Conservation (phyloP, 2,797 vertebrate genomes). For the Bradypodion pumilum region DNA sequence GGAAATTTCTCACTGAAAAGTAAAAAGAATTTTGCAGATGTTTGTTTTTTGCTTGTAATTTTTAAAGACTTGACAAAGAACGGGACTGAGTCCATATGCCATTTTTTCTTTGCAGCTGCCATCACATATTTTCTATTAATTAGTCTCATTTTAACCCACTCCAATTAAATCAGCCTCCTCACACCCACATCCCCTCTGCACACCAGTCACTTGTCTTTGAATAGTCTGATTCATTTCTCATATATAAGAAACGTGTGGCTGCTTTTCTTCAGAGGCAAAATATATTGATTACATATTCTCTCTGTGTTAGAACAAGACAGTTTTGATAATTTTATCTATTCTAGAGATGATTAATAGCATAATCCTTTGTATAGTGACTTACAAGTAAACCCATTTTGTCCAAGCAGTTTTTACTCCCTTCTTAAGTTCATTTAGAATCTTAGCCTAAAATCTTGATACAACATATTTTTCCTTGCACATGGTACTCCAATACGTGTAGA, state of each 20-base stretch:
- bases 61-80: conserved; percentile 25
- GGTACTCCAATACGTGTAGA: too few species aligned
- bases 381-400: too few species aligned
- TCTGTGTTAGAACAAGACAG: background rate
- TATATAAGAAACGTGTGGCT: background rate
- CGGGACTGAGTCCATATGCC: conserved; percentile 20
- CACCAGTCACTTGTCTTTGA: conserved; percentile 9
- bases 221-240: conserved; percentile 10
- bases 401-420: too few species aligned
- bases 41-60: conserved; percentile 28
- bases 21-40: conserved; percentile 48
- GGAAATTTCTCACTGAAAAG: conserved; percentile 45
- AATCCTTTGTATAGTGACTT: too few species aligned
- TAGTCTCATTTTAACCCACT: conserved; percentile 30
- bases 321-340: background rate
- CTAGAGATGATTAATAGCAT: background rate
- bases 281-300: background rate
- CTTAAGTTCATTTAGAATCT: too few species aligned
- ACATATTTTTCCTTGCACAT: background rate
- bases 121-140: conserved; percentile 37
- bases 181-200: background rate
- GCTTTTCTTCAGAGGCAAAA: background rate
- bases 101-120: conserved; percentile 40
- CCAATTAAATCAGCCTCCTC: conserved; percentile 11
- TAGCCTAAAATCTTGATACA: too few species aligned